These are phyloP conservation scores for Metalampra italica DNA, from an alignment of 2,888 invertebrate genomes.

Conservation along the genomic window DNA sequence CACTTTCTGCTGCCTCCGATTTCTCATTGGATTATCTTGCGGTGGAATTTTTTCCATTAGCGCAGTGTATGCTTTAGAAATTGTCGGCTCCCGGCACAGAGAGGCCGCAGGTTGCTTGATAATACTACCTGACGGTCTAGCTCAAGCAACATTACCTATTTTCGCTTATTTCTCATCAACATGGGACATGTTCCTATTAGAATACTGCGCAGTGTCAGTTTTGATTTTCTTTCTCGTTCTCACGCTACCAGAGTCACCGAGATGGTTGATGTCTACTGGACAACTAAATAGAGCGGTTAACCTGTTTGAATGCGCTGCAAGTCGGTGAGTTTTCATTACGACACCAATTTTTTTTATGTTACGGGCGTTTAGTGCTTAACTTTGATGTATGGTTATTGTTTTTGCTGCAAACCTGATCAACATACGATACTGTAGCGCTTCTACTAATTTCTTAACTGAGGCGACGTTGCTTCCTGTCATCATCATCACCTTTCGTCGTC, in stretches of 20 bases:
- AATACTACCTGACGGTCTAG: slow-evolving; percentile 34
- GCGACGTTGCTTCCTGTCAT: too few relatives aligned
- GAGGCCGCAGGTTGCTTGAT: slow-evolving; percentile 39
- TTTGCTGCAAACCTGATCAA: too few relatives aligned
- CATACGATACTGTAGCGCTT: too few relatives aligned
- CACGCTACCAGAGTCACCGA: slow-evolving; percentile 49
- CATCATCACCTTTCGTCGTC: too few relatives aligned
- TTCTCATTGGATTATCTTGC: slow-evolving; percentile 83
- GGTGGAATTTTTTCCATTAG: slow-evolving; percentile 84
- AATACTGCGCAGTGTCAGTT: slow-evolving; percentile 25
- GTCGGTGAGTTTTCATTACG: slow-evolving; percentile 32
- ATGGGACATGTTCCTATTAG: slow-evolving; percentile 38
- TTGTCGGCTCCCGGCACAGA: slow-evolving; percentile 69
- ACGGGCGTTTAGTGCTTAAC: too few relatives aligned
- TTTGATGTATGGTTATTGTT: too few relatives aligned
- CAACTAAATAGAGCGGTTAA: slow-evolving; percentile 31
- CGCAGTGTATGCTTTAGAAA: slow-evolving; percentile 74
- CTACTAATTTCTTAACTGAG: too few relatives aligned
- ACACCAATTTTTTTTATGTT: too few relatives aligned
- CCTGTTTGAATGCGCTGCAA: slow-evolving; percentile 41
- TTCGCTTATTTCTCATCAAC: slow-evolving; percentile 39
- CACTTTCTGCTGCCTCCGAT: slow-evolving; percentile 79
- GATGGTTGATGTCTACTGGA: slow-evolving; percentile 48
- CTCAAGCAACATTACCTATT: slow-evolving; percentile 27
- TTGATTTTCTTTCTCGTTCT: slow-evolving; percentile 28